Conservation (phyloP, 1,140 invertebrate genomes). For the Nebria ingens region DNA sequence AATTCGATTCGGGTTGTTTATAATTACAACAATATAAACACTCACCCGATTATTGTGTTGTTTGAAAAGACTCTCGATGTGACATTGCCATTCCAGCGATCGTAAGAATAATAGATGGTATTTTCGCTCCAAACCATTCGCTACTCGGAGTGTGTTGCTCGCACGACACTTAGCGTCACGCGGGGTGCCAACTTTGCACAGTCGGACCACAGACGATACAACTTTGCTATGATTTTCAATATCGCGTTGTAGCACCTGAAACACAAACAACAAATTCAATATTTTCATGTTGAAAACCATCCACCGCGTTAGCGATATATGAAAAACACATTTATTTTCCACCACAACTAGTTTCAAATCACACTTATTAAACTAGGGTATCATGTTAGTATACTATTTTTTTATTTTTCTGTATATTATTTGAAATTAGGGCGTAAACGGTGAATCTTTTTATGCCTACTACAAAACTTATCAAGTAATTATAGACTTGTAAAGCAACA, state of each 20-base stretch:
- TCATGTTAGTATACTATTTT: too few relatives aligned
- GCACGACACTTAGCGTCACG: constrained; percentile 25
- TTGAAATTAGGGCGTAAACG: too few relatives aligned
- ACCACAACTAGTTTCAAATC: too few relatives aligned
- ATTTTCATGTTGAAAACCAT: too few relatives aligned
- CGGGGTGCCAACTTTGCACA: constrained; percentile 36
- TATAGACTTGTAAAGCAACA: too few relatives aligned
- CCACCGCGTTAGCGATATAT: too few relatives aligned
- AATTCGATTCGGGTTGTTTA: neutral
- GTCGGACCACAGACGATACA: constrained; percentile 64
- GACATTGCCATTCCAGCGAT: constrained; percentile 81
- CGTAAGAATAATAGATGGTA: constrained; percentile 82
- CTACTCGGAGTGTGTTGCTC: constrained; percentile 34
- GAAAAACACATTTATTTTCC: too few relatives aligned
- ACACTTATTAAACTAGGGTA: too few relatives aligned
- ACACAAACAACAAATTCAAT: constrained; percentile 18
- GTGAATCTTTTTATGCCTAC: too few relatives aligned
- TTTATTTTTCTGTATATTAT: too few relatives aligned
- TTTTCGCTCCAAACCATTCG: constrained; percentile 59
- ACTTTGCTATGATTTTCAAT: constrained; percentile 76
- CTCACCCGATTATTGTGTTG: constrained; percentile 35
- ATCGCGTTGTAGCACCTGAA: constrained; percentile 68
- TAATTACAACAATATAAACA: too few relatives aligned
- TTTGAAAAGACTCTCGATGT: constrained; percentile 53
- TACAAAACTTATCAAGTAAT: too few relatives aligned